Evolutionary conservation across 2,113 vertebrate species (phyloP).

Genomic region (Osmerus eperlanus): DNA sequence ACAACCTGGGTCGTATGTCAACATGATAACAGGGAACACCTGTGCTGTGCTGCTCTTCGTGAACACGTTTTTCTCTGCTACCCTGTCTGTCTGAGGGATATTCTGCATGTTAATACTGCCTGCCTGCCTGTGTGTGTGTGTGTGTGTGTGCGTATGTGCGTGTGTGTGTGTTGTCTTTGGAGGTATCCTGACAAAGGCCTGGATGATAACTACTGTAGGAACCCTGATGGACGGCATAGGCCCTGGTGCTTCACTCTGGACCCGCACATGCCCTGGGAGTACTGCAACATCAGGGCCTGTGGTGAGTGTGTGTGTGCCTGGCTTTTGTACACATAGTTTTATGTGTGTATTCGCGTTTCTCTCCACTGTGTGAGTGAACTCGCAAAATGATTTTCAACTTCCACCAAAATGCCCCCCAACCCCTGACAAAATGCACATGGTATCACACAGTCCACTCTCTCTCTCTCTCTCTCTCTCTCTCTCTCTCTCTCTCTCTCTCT

Average conservation of each 20-base stretch:
- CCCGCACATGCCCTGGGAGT: constrained; percentile 91
- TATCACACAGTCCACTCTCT: constrained; percentile 23
- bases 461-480: too few species aligned
- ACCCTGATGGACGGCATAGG: constrained; percentile 90
- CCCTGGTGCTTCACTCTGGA: constrained; percentile 98
- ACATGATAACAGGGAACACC: constrained; percentile 53
- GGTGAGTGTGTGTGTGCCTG: constrained; percentile 77
- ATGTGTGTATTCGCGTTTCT: constrained; percentile 19
- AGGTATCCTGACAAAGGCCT: constrained; percentile 95
- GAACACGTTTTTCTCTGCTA: background rate
- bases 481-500: too few species aligned
- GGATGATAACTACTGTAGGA: constrained; percentile 98
- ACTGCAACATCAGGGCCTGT: constrained; percentile 93
- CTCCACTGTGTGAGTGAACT: constrained; percentile 27
- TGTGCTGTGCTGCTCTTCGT: constrained; percentile 31
- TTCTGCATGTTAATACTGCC: background rate
- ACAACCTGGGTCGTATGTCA: constrained; percentile 34
- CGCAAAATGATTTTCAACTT: constrained; percentile 73
- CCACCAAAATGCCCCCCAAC: constrained; percentile 37
- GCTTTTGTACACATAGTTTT: constrained; percentile 22
- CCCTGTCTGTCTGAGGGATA: background rate
- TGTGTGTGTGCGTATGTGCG: too few species aligned
- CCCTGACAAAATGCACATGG: too few species aligned
- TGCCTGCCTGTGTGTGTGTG: background rate
- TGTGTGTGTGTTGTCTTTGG: constrained; percentile 37